These are phyloP conservation scores for Epizoanthus stellaris DNA, from an alignment of 92 coral and sea anemone genomes.

Conservation along the genomic window DNA sequence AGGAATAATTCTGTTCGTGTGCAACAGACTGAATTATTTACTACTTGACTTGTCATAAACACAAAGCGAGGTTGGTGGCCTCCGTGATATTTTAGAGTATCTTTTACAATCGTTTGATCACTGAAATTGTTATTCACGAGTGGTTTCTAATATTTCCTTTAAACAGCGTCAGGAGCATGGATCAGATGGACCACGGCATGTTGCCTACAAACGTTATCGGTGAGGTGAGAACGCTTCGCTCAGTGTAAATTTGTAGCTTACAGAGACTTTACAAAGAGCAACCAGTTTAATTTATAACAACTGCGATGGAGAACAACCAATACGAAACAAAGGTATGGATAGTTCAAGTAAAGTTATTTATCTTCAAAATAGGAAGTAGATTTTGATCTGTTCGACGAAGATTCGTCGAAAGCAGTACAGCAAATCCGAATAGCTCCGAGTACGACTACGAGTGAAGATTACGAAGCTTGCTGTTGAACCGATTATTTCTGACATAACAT, in stretches of 20 bases:
- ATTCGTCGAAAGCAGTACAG: not conserved
- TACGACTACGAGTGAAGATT: not conserved
- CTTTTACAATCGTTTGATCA: not conserved
- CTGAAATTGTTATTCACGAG: not conserved
- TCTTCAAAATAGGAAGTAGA: not conserved
- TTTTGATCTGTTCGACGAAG: not conserved
- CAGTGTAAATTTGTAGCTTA: not conserved
- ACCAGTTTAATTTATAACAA: not conserved
- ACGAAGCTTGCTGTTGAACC: not conserved
- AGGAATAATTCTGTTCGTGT: conserved; percentile 12
- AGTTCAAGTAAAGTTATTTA: not conserved
- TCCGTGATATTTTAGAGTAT: conserved; percentile 8
- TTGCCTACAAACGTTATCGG: not conserved
- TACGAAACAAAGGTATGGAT: not conserved
- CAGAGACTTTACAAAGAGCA: too few species aligned
- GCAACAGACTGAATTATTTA: not conserved
- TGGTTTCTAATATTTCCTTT: not conserved
- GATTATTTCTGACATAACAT: not conserved
- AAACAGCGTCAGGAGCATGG: not conserved
- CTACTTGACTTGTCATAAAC: not conserved
- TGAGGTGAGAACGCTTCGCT: not conserved
- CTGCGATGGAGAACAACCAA: not conserved
- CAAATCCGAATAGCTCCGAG: not conserved
- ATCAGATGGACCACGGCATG: too few species aligned
- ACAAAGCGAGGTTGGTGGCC: conserved; percentile 13